These are phyloP conservation scores for Trichopria drosophilae DNA, from an alignment of 2,888 invertebrate genomes.

Conservation along the genomic window DNA sequence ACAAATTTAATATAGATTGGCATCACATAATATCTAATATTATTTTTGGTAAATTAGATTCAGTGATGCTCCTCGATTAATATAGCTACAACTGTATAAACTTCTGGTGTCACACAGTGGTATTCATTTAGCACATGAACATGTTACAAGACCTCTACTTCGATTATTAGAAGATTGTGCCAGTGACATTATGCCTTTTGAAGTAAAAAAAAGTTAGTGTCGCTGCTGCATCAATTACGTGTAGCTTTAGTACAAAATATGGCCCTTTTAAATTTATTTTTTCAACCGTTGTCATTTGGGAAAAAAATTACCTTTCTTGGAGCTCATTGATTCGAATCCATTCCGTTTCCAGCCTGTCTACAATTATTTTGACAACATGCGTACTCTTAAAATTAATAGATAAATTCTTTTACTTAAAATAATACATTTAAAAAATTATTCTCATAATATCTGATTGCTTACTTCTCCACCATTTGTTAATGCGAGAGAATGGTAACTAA, in stretches of 20 bases:
- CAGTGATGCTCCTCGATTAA: conserved; percentile 79
- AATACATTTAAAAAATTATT: no score
- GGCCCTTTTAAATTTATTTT: conserved; percentile 85
- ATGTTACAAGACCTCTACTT: conserved; percentile 83
- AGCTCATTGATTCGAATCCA: no score
- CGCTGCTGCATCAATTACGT: conserved; percentile 86
- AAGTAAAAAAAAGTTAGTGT: conserved; percentile 81
- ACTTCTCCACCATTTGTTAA: no score
- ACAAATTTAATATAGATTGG: conserved; percentile 12
- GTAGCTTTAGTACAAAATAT: conserved; percentile 88
- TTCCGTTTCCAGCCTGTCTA: no score
- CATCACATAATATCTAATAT: conserved; percentile 2
- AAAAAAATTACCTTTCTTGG: conserved; percentile 49
- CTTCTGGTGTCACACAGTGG: conserved; percentile 80
- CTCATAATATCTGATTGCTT: no score
- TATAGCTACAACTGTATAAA: conserved; percentile 87
- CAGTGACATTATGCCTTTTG: conserved; percentile 74
- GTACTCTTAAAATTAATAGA: no score
- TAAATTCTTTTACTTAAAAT: no score
- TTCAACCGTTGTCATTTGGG: conserved; percentile 68
- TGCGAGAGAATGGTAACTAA: no score
- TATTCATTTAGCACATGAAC: conserved; percentile 84
- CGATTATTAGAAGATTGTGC: conserved; percentile 80
- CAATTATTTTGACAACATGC: no score
- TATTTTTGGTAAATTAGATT: conserved; percentile 63